phyloP scores from a whole-genome alignment of 2,888 invertebrate species.

The Protophormia terraenovae region DNA sequence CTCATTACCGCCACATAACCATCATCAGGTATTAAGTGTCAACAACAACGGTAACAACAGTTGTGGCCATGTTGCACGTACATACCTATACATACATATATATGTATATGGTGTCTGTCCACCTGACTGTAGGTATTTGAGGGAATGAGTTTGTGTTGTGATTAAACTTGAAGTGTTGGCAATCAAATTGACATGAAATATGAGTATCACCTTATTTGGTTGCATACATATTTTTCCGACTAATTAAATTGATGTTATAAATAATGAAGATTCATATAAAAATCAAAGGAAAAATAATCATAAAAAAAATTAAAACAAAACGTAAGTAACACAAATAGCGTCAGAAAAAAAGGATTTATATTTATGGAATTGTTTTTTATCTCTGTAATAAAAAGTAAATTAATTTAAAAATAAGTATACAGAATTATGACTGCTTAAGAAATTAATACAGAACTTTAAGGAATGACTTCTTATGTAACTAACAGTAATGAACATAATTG shows the following conservation, averaged over 20 bases:
- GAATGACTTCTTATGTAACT: background rate
- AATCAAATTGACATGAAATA: constrained; percentile 69
- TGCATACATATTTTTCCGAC: constrained; percentile 57
- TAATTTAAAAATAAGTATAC: constrained; percentile 51
- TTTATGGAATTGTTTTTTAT: constrained; percentile 63
- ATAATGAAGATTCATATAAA: constrained; percentile 63
- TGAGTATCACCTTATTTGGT: constrained; percentile 63
- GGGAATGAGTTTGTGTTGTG: constrained; percentile 52
- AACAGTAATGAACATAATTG: no score
- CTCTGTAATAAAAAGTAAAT: constrained; percentile 65
- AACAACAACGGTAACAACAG: constrained; percentile 25
- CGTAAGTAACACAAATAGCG: background rate
- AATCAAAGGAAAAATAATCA: constrained; percentile 30
- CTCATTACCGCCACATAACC: constrained; percentile 42
- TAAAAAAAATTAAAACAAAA: background rate
- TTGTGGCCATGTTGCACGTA: constrained; percentile 36
- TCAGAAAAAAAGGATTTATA: constrained; percentile 22
- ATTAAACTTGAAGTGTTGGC: constrained; percentile 68
- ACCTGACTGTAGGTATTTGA: constrained; percentile 14
- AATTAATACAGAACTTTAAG: background rate
- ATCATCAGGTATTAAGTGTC: constrained; percentile 32
- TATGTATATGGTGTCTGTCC: constrained; percentile 21
- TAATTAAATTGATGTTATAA: constrained; percentile 68
- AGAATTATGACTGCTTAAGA: background rate
- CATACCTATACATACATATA: background rate